phyloP scores from a whole-genome alignment of 2,797 vertebrate species.

The Arvicola amphibius region DNA sequence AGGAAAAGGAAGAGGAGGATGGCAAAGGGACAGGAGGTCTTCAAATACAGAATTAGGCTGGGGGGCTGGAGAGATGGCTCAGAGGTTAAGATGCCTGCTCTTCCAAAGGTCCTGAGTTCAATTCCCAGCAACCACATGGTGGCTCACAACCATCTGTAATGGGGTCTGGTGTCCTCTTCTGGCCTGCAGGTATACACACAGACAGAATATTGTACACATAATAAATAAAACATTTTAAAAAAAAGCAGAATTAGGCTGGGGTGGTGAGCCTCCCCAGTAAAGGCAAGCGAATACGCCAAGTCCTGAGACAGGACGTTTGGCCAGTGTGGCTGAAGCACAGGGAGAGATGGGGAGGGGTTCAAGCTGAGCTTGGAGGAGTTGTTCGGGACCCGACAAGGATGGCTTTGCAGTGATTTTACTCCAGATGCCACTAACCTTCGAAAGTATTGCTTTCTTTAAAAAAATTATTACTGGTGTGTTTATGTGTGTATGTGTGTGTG shows the following conservation, averaged over 20 bases:
- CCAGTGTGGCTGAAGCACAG: background rate
- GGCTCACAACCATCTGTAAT: no score
- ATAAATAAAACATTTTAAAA: no score
- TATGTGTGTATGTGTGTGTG: background rate
- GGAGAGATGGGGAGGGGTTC: background rate
- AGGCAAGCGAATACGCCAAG: background rate
- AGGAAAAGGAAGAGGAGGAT: background rate
- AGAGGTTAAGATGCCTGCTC: no score
- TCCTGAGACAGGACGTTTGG: background rate
- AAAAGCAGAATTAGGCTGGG: no score
- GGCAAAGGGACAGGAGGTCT: background rate
- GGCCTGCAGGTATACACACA: no score
- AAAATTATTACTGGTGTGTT: background rate
- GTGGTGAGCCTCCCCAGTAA: background rate
- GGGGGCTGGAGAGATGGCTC: no score
- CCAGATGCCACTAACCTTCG: background rate
- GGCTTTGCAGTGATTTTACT: background rate
- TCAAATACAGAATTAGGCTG: background rate
- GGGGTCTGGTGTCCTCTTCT: no score
- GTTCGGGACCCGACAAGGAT: background rate
- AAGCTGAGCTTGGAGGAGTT: background rate
- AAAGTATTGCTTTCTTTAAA: background rate
- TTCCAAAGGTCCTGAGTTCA: no score
- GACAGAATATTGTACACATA: no score
- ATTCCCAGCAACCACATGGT: no score